Evolutionary conservation across 2,888 invertebrate species (phyloP), one percentile per base, ranked within the genome.

Genomic region (Mythimna albipuncta): DNA sequence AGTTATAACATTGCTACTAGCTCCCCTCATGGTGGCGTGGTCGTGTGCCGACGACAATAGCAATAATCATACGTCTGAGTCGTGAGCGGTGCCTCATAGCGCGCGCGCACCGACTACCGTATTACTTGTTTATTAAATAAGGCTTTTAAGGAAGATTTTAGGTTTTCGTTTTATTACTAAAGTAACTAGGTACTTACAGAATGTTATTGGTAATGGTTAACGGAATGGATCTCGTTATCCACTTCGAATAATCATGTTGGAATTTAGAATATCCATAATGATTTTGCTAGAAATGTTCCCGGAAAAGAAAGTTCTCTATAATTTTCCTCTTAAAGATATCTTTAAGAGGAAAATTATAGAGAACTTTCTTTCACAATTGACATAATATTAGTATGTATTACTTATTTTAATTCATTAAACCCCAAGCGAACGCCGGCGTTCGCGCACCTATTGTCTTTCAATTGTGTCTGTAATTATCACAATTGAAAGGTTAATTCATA

Each of bases 61-160:
- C 68, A 84, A 84, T 86, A 81, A 67, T 59, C 77, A 74, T 84
- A 75, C 55, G 52, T 74, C 78, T 74, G 38, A 64, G 74, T 83
- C 77, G 69, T 84, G 81, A 47, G 67, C 58, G 44, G 72, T 68
- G 69, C 64, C 61, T 78, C 79, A 79, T 69, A 58, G 67, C 54
- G 10, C 54, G 59, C 44, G 69, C 59, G 54, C 62, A 63, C 11
- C 59, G 69, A 69, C 83, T 83, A 75, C 85, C 55, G 83, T 66
- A 63, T 74, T 55, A 21, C 79, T 47, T 73, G 58, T 69, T 79
- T 79, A 70, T 76, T 76, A 79, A 75, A 78, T 74, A 61, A 79
- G 19, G 79, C 74, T 74, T 74, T 71, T 74, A 79, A 32, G 79
- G 73, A n/a, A 70, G 35, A 44, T 78, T 73, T 78, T 78, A 73